Percentiles rank a stretch among this genome's conserved stretches.
Evolutionary conservation across 2,113 vertebrate genomes (phyloP).

Genomic region (Eubucco bourcierii): DNA sequence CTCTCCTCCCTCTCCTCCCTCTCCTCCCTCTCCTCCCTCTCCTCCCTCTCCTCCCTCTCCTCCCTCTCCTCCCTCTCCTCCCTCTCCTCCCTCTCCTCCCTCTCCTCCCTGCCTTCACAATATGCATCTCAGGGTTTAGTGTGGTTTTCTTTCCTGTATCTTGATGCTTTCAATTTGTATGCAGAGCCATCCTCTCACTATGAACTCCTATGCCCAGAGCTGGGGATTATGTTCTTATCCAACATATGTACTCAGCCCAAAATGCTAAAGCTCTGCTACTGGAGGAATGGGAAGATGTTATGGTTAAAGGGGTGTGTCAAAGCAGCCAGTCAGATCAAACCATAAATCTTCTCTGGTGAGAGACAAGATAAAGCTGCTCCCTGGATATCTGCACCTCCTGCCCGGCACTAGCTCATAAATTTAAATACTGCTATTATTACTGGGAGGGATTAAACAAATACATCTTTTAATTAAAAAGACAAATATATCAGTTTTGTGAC

Average conservation of each 20-base stretch:
- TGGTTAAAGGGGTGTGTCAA: conserved; percentile 38
- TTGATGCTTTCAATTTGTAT: conserved; percentile 42
- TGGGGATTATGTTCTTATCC: conserved; percentile 65
- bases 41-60: not conserved
- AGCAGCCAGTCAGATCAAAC: conserved; percentile 2
- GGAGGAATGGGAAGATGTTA: conserved; percentile 31
- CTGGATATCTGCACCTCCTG: not conserved
- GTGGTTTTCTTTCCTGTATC: not conserved
- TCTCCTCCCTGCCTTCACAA: conserved; percentile 7
- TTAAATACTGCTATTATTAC: not conserved
- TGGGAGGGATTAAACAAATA: not conserved
- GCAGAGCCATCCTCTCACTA: conserved; percentile 34
- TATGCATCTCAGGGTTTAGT: conserved; percentile 38
- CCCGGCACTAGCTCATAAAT: not conserved
- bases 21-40: too few relatives aligned
- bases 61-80: not conserved
- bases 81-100: not conserved
- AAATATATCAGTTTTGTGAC: not conserved
- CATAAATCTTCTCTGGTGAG: not conserved
- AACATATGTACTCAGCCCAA: conserved; percentile 55
- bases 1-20: not conserved
- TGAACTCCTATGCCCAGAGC: conserved; percentile 43
- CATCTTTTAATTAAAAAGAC: not conserved
- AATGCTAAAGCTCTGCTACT: conserved; percentile 56
- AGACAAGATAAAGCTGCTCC: not conserved